Percentiles rank a stretch among this genome's conserved stretches.
Conservation (phyloP, 2,113 vertebrate genomes). For the Sinocyclocheilus anshuiensis region DNA sequence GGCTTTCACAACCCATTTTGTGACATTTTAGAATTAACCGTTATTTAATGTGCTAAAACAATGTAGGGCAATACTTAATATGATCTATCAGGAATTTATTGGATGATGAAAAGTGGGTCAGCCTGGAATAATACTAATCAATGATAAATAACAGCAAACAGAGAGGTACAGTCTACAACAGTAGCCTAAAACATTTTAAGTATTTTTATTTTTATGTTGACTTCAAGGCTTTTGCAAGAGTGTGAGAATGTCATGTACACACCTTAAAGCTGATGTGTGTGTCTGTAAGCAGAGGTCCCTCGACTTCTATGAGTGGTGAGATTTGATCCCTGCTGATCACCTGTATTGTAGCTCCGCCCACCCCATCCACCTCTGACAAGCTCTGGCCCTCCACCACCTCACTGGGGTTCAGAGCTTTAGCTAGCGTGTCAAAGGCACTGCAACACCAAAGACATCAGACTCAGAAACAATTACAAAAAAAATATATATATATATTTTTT, state of each 20-base stretch:
- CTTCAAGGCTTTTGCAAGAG: background rate
- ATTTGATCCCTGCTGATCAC: conserved; percentile 95
- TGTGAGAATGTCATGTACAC: background rate
- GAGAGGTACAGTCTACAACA: background rate
- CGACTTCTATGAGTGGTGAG: conserved; percentile 96
- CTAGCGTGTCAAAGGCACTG: conserved; percentile 98
- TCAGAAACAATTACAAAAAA: background rate
- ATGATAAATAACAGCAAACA: no score
- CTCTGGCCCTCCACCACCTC: conserved; percentile 78
- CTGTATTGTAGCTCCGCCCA: conserved; percentile 88
- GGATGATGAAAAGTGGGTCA: no score
- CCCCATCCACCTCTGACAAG: conserved; percentile 78
- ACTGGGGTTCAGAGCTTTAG: conserved; percentile 93
- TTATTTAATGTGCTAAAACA: no score
- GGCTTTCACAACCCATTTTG: no score
- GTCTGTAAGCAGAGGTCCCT: conserved; percentile 96
- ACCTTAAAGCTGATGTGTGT: conserved; percentile 97
- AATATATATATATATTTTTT: no score
- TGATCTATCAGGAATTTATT: no score
- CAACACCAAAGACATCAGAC: conserved; percentile 27
- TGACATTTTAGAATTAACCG: no score
- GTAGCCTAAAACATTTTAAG: background rate
- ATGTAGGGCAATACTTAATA: no score
- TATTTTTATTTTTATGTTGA: background rate
- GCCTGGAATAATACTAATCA: no score